Evolutionary conservation across 1,140 invertebrate genomes (phyloP).

Genomic region (Maniola jurtina): DNA sequence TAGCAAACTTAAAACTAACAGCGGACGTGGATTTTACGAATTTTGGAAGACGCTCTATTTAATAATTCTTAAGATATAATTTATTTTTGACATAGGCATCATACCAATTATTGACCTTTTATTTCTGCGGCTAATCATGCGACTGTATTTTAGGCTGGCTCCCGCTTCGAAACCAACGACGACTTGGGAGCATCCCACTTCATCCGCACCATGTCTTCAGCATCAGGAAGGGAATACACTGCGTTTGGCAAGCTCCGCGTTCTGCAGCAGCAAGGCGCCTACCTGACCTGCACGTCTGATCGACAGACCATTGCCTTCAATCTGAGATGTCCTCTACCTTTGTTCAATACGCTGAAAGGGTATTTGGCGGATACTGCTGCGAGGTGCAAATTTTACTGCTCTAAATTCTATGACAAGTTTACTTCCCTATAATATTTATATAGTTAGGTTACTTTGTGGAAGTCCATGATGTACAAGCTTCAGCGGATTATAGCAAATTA

Average conservation of each 20-base stretch:
- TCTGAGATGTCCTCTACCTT: slow-evolving; percentile 41
- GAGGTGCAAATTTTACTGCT: slow-evolving; percentile 35
- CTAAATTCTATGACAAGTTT: neutral
- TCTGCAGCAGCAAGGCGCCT: slow-evolving; percentile 48
- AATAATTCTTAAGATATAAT: no score
- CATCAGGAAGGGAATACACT: slow-evolving; percentile 41
- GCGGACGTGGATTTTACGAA: no score
- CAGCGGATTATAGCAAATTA: no score
- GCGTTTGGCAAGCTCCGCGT: slow-evolving; percentile 47
- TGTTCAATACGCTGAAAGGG: slow-evolving; percentile 48
- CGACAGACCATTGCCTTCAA: slow-evolving; percentile 55
- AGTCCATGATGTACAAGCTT: neutral
- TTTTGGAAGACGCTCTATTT: no score
- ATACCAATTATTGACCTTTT: no score
- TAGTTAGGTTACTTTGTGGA: no score
- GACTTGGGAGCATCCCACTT: slow-evolving; percentile 55
- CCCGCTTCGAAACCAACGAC: slow-evolving; percentile 53
- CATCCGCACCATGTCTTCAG: slow-evolving; percentile 40
- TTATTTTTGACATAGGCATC: no score
- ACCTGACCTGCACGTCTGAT: slow-evolving; percentile 46
- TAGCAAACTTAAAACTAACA: no score
- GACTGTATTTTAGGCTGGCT: slow-evolving; percentile 45
- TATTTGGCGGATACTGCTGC: slow-evolving; percentile 53
- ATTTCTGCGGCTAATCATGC: neutral
- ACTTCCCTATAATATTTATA: no score